Base-by-base conservation (phyloP, 2,797 vertebrate genomes). In the Liparis tanakae region DNA sequence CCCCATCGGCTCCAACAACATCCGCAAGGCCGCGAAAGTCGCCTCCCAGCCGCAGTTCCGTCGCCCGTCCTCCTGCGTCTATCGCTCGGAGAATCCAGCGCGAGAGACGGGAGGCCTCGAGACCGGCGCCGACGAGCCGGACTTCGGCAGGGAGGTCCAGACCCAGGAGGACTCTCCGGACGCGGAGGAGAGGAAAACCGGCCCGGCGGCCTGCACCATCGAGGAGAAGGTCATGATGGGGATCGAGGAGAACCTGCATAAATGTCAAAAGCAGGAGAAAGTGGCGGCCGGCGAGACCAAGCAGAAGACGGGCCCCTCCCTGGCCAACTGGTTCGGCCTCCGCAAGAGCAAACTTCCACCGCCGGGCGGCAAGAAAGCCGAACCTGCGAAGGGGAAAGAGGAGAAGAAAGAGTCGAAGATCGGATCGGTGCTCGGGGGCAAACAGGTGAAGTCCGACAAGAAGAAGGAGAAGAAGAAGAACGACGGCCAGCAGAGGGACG, bases 171-270 rank as follows among this genome's bases (percentile, higher is more conserved):
- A 93, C 85, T 85, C 88, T 13, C 79, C 85, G 51, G 95, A 95
- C 25, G 54, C 57, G 15, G 87, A 93, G 15, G 91, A 92, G 59
- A 94, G 92, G 5, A 91, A 89, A 60, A 44, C 60, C 3, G 85
- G 88, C 86, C 81, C 88, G 18, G 73, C 89, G 34, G 89, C 61
- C 33, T 94, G 95, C 78, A 96, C 96, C 33, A 98, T 98, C 10
- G 97, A 98, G 87, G 97, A 97, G 87, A 97, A 97, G 89, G 97
- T 98, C 89, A 98, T 98, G 97, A 92, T 97, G 89, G 96, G 97
- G 74, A 98, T 98, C 61, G 94, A 97, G 76, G 94, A 97, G 81
- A 98, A 98, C 13, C 57, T 97, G 79, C 96, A 97, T 65, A 97
- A 96, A 87, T 95, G 94, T 85, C 97, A 97, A 83, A 95, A 93